These are phyloP conservation scores for Malacoraja senta DNA, from an alignment of 2,797 vertebrate genomes.

Conservation along the genomic window DNA sequence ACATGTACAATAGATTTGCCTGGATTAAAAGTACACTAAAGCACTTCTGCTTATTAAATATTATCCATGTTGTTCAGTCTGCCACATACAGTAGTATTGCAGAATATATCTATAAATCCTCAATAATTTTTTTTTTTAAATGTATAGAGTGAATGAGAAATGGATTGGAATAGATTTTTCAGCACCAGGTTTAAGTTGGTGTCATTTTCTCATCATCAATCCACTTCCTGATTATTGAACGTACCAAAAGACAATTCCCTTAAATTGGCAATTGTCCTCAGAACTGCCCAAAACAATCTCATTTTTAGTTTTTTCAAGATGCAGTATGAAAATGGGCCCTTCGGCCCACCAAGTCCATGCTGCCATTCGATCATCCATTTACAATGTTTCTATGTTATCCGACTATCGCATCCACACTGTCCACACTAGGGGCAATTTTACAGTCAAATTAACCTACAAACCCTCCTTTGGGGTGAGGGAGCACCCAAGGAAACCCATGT, in stretches of 20 bases:
- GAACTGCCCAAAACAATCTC: not conserved
- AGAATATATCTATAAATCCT: not conserved
- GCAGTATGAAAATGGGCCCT: no score
- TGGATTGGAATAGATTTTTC: not conserved
- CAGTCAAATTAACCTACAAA: no score
- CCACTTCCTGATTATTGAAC: not conserved
- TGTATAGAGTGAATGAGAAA: not conserved
- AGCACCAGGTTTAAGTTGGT: not conserved
- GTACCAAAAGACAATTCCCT: not conserved
- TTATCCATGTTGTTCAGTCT: not conserved
- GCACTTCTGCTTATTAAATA: slow-evolving; percentile 1
- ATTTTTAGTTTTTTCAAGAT: no score
- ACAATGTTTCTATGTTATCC: no score
- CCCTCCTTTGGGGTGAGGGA: no score
- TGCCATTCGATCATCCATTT: no score
- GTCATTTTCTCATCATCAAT: not conserved
- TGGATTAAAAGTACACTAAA: not conserved
- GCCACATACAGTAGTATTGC: not conserved
- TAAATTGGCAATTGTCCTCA: not conserved
- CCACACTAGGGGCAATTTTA: no score
- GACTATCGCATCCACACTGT: no score
- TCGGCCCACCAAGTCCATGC: no score
- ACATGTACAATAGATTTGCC: not conserved
- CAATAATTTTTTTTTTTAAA: no score
- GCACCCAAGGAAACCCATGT: no score